phyloP scores from a whole-genome alignment of 2,888 invertebrate species.

The Heterodera filipjevi region DNA sequence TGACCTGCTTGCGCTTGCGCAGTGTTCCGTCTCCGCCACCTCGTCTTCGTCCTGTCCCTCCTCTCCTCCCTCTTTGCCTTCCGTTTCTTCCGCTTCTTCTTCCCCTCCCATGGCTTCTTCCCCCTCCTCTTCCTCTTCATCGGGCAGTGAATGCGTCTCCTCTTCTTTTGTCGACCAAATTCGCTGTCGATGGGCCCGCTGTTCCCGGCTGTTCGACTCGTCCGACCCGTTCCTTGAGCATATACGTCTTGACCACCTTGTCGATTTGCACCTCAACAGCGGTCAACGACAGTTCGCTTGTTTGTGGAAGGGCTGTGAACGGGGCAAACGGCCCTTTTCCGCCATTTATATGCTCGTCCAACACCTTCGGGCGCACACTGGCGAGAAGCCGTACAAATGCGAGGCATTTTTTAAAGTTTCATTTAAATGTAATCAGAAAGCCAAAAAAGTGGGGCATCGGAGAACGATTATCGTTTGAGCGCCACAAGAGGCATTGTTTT shows the following conservation, averaged over 20 bases:
- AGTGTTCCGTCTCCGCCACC: background rate
- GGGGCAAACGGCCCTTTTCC: slow-evolving; percentile 90
- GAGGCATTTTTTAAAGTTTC: slow-evolving; percentile 71
- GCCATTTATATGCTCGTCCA: slow-evolving; percentile 99
- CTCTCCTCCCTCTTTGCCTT: background rate
- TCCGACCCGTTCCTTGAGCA: slow-evolving; percentile 5
- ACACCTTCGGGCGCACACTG: slow-evolving; percentile 95
- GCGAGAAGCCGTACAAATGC: slow-evolving; percentile 93
- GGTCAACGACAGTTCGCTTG: slow-evolving; percentile 30
- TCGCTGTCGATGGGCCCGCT: background rate
- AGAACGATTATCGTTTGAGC: no score
- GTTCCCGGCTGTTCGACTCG: background rate
- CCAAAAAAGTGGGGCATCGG: no score
- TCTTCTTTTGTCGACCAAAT: background rate
- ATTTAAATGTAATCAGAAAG: no score
- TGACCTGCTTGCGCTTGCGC: no score
- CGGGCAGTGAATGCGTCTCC: background rate
- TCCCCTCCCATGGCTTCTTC: background rate
- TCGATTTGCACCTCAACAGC: background rate
- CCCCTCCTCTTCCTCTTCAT: background rate
- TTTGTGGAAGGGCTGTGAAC: slow-evolving; percentile 76
- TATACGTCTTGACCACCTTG: background rate
- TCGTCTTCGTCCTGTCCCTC: background rate
- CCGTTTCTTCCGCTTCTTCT: background rate
- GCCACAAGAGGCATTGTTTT: no score